These are phyloP conservation scores for Pteronura brasiliensis DNA, from an alignment of 2,113 vertebrate species.

Conservation along the genomic window DNA sequence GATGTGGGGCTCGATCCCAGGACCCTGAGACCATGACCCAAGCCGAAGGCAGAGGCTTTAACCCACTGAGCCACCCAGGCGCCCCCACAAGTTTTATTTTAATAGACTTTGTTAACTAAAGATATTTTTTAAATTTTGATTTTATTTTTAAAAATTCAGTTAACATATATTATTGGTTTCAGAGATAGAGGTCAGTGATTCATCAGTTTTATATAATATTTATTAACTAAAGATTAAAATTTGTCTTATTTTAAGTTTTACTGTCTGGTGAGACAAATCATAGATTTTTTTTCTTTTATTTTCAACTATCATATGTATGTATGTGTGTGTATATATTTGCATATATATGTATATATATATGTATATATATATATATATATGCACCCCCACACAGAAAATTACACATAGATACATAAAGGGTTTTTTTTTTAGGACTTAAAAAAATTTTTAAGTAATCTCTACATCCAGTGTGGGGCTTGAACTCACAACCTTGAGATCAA, in stretches of 20 bases:
- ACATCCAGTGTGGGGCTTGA: neutral
- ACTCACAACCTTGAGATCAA: neutral
- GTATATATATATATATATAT: too few relatives aligned
- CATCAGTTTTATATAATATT: neutral
- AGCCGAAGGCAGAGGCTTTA: too few relatives aligned
- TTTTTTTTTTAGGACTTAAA: neutral
- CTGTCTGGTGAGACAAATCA: neutral
- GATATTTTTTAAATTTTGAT: too few relatives aligned
- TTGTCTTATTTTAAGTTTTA: neutral
- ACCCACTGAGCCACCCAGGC: too few relatives aligned
- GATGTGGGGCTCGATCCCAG: too few relatives aligned
- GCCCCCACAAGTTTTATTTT: neutral
- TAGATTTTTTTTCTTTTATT: neutral
- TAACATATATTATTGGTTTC: too few relatives aligned
- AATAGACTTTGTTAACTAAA: slow-evolving; percentile 15
- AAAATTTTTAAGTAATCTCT: neutral
- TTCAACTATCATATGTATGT: neutral
- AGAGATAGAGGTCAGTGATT: too few relatives aligned
- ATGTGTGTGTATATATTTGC: neutral
- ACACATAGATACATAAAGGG: neutral
- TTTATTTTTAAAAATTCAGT: too few relatives aligned
- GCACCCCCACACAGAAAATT: neutral
- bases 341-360: too few relatives aligned
- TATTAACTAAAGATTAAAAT: neutral
- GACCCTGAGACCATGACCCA: too few relatives aligned